phyloP scores from a whole-genome alignment of 2,888 invertebrate genomes.

The Eumacrocentrus americanus region DNA sequence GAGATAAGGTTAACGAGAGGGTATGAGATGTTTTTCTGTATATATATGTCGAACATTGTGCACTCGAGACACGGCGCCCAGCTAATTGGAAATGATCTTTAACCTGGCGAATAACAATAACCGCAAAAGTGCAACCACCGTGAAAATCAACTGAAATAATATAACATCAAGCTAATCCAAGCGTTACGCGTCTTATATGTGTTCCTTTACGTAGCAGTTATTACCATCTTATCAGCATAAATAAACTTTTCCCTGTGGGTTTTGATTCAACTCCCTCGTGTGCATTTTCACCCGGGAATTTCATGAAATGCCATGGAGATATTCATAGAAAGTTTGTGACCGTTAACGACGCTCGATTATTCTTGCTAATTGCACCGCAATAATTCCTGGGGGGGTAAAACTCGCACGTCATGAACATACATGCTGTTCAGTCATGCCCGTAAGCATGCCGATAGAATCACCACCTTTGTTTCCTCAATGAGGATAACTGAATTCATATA shows the following conservation, averaged over 20 bases:
- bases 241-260: too few species aligned
- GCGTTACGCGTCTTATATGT: too few species aligned
- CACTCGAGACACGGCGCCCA: too few species aligned
- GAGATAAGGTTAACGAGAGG: constrained; percentile 26
- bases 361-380: constrained; percentile 24
- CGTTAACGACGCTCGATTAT: constrained; percentile 25
- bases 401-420: background rate
- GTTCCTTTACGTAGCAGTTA: too few species aligned
- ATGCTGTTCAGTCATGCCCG: background rate
- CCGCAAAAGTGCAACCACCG: too few species aligned
- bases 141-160: too few species aligned
- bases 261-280: too few species aligned
- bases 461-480: constrained; percentile 7
- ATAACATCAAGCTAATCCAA: too few species aligned
- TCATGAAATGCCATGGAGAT: constrained; percentile 20
- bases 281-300: constrained; percentile 8
- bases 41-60: too few species aligned
- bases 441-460: background rate
- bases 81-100: too few species aligned
- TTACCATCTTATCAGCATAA: too few species aligned
- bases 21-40: background rate
- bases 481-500: background rate
- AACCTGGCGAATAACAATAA: too few species aligned
- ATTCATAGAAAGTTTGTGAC: constrained; percentile 23
- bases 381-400: constrained; percentile 9